Base-by-base conservation (phyloP, 2,888 invertebrate species). In the Muscina levida region DNA sequence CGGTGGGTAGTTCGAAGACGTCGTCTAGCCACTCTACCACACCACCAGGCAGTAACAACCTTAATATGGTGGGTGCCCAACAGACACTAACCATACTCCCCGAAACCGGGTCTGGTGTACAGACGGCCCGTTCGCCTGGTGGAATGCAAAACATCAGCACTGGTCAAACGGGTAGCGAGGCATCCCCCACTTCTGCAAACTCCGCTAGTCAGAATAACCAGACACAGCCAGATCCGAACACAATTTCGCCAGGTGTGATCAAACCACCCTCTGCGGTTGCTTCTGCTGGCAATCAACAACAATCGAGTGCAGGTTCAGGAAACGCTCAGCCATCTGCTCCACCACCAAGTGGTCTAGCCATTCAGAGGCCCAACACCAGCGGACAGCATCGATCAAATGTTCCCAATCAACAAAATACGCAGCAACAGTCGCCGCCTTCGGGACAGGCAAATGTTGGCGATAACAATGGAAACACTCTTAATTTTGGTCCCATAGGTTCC, bases 1-100 rank as follows among this genome's bases (percentile, higher is more conserved):
- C 96, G 0, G 94, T 94, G 1, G 93, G 93, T 46, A 94, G 93
- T 46, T 93, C 93, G 0, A 93, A 93, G 51, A 93, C 93, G 83
- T 91, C 93, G 0, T 92, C 91, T 77, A 92, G 92, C 84, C 92
- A 91, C 76, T 92, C 91, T 68, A 92, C 92, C 15, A 92, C 92
- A 17, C 92, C 92, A 51, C 92, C 92, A 1, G 87, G 88, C 26
- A 86, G 85, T 39, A 87, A 70, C 53, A 82, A 71, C 51, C 70
- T 83, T 17, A 72, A 68, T 65, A 17, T 46, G 66, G 77, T 67
- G 31, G 65, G 46, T 6, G 22, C 85, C 11, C 87, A 86, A 66
- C 87, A 83, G 53, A 85, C 84, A 53, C 75, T 86, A 39, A 85
- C 84, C 68, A 85, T 86, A 68, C 72, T 85, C 31, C 83, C 86